Evolutionary conservation across 2,888 invertebrate genomes (phyloP), one percentile per base, ranked within the genome.

Genomic region (Tryphoninae sp.): DNA sequence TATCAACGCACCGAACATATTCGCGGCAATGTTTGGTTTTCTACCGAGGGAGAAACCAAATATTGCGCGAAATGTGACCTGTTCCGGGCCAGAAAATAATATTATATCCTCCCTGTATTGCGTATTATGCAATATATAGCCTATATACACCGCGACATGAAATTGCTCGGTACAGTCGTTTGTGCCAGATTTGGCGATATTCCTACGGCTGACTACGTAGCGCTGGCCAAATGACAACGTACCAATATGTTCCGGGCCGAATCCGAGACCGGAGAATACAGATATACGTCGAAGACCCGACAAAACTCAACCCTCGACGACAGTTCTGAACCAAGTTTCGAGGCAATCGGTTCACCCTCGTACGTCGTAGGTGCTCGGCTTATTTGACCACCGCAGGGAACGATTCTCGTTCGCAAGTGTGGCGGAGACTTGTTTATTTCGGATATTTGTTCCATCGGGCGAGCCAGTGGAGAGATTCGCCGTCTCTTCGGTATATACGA

Each of bases 11-110:
- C 51, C 13, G 51, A 51, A 7, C 13, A 51, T 51, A 51, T 13
- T 13, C 13, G 51, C 51, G 51, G 16, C 13, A 51, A n/a, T 33
- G 33, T 33, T 33, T 33, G 33, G 33, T 33, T 33, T 33, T 33
- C 33, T 33, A 33, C 33, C 33, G 33, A 1, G 33, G 11, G 45
- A 40, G 68, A 69, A 75, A 73, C 65, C 53, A 61, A 80, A 75
- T 71, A 71, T 71, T 42, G 71, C 62, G 68, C 68, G 68, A 80
- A 69, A 71, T 71, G 69, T 72, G 67, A 53, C 61, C 51, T 61
- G 53, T 23, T 67, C 72, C 59, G 73, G 64, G 72, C 76, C 72
- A 67, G 67, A 71, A 72, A 80, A 80, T 80, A 72, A 80, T 80
- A 80, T 76, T 80, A 76, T 76, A 72, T 76, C 65, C 65, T 51